These are phyloP conservation scores for Lagorchestes hirsutus DNA, from an alignment of 2,797 vertebrate species.

Conservation along the genomic window DNA sequence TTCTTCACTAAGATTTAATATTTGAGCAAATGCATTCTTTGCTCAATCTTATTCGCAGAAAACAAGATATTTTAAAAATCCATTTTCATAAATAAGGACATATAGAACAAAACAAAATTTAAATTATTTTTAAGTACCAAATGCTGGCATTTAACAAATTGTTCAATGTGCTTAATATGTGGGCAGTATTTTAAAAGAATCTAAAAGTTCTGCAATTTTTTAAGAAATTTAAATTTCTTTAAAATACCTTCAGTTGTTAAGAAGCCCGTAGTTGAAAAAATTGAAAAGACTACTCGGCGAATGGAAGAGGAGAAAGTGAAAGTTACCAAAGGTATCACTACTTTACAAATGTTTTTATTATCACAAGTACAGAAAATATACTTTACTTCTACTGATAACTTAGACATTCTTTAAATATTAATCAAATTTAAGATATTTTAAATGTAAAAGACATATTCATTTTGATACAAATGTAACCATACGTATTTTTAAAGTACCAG, in stretches of 20 bases:
- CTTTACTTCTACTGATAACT: constrained; percentile 47
- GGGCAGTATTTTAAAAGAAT: constrained; percentile 54
- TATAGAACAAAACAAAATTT: constrained; percentile 56
- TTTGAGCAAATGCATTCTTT: constrained; percentile 40
- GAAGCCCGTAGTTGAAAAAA: constrained; percentile 87
- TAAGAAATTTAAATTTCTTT: constrained; percentile 52
- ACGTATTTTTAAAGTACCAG: constrained; percentile 84
- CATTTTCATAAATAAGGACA: not conserved
- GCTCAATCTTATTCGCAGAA: constrained; percentile 26
- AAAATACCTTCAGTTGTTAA: constrained; percentile 85
- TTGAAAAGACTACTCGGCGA: constrained; percentile 85
- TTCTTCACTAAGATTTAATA: constrained; percentile 74
- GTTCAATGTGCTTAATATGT: constrained; percentile 22
- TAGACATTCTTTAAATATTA: constrained; percentile 56
- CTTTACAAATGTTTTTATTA: constrained; percentile 60
- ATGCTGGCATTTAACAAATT: constrained; percentile 53
- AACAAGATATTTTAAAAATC: constrained; percentile 37
- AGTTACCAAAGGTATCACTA: constrained; percentile 89
- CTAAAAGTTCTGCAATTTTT: constrained; percentile 73
- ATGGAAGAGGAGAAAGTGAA: constrained; percentile 88
- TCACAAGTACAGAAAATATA: constrained; percentile 46
- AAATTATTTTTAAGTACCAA: constrained; percentile 34
- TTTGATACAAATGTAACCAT: constrained; percentile 78
- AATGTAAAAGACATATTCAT: constrained; percentile 66
- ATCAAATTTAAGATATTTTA: constrained; percentile 50